Evolutionary conservation across 1,140 invertebrate species (phyloP).

Genomic region (Anadara kagoshimensis): DNA sequence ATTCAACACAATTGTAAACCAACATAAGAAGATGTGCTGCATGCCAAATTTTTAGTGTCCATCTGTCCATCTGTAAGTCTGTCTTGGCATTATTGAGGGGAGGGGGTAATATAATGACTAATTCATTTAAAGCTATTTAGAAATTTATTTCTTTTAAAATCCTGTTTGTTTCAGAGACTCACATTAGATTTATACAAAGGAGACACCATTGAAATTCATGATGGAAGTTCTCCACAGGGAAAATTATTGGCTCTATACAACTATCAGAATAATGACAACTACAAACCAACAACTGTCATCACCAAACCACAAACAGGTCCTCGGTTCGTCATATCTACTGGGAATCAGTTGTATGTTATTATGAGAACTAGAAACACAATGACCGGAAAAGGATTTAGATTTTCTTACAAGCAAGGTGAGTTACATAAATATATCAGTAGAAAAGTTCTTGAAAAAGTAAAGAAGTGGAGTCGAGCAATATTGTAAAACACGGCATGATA

Average conservation of each 20-base stretch:
- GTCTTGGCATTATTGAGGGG: no score
- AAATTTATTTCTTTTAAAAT: neutral
- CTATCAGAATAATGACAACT: constrained; percentile 28
- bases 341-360: constrained; percentile 37
- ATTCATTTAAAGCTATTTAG: no score
- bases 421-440: no score
- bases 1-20: no score
- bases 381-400: constrained; percentile 37
- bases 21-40: no score
- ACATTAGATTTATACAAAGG: constrained; percentile 37
- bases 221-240: constrained; percentile 36
- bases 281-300: neutral
- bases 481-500: neutral
- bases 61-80: no score
- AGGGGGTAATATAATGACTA: no score
- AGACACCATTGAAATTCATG: constrained; percentile 41
- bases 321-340: constrained; percentile 45
- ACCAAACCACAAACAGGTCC: constrained; percentile 18
- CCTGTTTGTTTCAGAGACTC: constrained; percentile 33
- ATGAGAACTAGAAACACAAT: constrained; percentile 34
- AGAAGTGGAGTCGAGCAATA: neutral
- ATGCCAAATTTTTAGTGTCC: no score
- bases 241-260: constrained; percentile 36
- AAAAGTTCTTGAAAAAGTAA: neutral
- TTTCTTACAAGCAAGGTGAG: constrained; percentile 46